Evolutionary conservation across 2,888 invertebrate species (phyloP).

Genomic region (Lasioglossum pauxillum): DNA sequence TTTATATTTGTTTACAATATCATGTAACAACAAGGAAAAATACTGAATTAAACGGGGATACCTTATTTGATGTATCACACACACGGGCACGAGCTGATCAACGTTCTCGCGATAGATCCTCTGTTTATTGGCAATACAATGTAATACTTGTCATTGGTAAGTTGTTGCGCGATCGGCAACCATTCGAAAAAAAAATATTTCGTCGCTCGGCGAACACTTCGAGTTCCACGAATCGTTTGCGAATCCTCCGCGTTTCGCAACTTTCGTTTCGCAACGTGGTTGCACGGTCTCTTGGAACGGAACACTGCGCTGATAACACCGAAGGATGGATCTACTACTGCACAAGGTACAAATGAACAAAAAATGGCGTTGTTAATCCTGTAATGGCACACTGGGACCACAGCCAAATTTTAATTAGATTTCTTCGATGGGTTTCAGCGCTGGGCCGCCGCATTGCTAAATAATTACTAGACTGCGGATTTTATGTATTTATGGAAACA

Average conservation of each 20-base stretch:
- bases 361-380: background rate
- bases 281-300: background rate
- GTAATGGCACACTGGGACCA: background rate
- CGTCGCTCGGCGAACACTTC: conserved; percentile 1
- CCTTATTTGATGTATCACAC: conserved; percentile 72
- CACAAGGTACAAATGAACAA: conserved; percentile 4
- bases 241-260: background rate
- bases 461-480: background rate
- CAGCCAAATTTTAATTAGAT: background rate
- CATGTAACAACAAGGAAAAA: conserved; percentile 79
- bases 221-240: background rate
- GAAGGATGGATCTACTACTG: background rate
- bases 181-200: background rate
- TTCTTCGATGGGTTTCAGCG: background rate
- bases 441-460: background rate
- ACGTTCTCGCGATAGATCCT: conserved; percentile 62
- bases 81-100: conserved; percentile 62
- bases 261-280: background rate
- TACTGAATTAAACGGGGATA: conserved; percentile 80
- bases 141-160: conserved; percentile 75
- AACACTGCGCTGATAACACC: conserved; percentile 7
- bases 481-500: too few relatives aligned
- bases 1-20: conserved; percentile 80
- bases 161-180: conserved; percentile 11
- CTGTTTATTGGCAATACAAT: conserved; percentile 69